phyloP scores from a whole-genome alignment of 2,797 vertebrate genomes.

The Lacerta bilineata region DNA sequence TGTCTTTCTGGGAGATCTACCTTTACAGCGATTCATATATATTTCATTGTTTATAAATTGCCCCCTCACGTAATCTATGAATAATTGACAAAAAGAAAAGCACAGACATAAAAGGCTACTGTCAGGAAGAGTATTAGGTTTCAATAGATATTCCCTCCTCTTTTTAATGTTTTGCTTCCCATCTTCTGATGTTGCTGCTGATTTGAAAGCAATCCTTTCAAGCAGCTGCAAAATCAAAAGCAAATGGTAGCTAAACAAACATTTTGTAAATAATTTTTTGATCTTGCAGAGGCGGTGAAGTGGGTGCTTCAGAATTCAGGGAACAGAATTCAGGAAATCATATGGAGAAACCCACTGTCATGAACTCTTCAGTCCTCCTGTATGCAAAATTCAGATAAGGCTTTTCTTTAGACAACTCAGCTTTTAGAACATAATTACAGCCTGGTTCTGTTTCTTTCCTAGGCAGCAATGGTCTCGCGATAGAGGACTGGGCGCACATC shows the following conservation, averaged over 20 bases:
- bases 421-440: not conserved
- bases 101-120: constrained; percentile 58
- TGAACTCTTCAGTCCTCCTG: not conserved
- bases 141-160: constrained; percentile 15
- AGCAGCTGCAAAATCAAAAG: constrained; percentile 51
- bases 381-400: not conserved
- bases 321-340: not conserved
- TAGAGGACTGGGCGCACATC: not conserved
- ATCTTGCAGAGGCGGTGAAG: not conserved
- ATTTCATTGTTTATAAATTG: constrained; percentile 64
- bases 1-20: constrained; percentile 52
- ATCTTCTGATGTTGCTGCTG: constrained; percentile 48
- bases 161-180: constrained; percentile 55
- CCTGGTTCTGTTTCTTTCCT: not conserved
- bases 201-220: constrained; percentile 62
- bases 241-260: constrained; percentile 34
- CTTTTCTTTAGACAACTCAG: not conserved
- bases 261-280: constrained; percentile 26
- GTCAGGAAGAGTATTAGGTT: constrained; percentile 61
- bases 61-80: constrained; percentile 61
- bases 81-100: constrained; percentile 70
- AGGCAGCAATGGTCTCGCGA: not conserved
- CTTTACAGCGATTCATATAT: constrained; percentile 69
- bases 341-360: not conserved
- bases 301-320: not conserved